Conservation (phyloP, 2,888 invertebrate genomes). For the Himalopsyche kuldschensis region DNA sequence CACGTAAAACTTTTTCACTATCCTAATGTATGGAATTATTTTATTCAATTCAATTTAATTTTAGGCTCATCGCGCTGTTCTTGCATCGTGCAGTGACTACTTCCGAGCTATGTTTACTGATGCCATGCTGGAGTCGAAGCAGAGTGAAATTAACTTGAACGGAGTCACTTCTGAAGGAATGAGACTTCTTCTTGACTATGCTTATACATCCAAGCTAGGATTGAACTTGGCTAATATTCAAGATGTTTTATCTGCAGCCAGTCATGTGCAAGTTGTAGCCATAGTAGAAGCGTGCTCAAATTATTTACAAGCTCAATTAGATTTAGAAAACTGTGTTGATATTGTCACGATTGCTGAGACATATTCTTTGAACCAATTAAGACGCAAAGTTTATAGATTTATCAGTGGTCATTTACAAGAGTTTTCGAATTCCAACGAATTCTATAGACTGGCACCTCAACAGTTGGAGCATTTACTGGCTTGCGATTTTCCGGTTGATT, state of each 20-base stretch:
- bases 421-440: slow-evolving; percentile 63
- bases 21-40: background rate
- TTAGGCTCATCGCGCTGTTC: slow-evolving; percentile 69
- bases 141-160: slow-evolving; percentile 66
- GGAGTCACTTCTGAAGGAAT: slow-evolving; percentile 70
- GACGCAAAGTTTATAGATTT: slow-evolving; percentile 64
- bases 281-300: slow-evolving; percentile 69
- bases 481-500: slow-evolving; percentile 70
- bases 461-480: slow-evolving; percentile 65
- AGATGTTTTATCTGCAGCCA: slow-evolving; percentile 71
- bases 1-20: too few relatives aligned
- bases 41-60: slow-evolving; percentile 32
- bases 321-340: slow-evolving; percentile 72
- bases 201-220: slow-evolving; percentile 67
- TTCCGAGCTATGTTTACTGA: slow-evolving; percentile 77
- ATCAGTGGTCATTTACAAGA: slow-evolving; percentile 66
- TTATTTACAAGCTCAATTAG: slow-evolving; percentile 67
- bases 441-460: slow-evolving; percentile 61
- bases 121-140: slow-evolving; percentile 67
- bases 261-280: slow-evolving; percentile 65
- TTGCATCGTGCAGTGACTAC: slow-evolving; percentile 74
- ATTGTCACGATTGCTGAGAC: slow-evolving; percentile 70
- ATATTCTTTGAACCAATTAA: slow-evolving; percentile 63
- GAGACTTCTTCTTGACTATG: slow-evolving; percentile 65
- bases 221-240: slow-evolving; percentile 66